A percentile compares a stretch with the other conserved stretches of the same genome.
phyloP scores from a whole-genome alignment of 2,797 vertebrate species.

The Danio choprae region DNA sequence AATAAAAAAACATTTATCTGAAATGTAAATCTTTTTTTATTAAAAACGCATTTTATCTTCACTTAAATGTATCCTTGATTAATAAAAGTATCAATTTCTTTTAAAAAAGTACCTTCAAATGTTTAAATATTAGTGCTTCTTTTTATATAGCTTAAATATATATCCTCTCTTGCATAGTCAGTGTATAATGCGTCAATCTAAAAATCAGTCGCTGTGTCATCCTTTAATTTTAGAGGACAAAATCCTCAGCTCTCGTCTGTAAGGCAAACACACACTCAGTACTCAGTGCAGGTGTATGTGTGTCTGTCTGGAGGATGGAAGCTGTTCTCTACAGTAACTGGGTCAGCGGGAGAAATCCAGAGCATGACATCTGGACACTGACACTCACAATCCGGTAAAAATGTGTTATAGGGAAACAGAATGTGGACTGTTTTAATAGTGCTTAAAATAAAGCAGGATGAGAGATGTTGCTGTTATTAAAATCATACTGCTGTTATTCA shows the following conservation, averaged over 20 bases:
- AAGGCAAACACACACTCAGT: background rate
- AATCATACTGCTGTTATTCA: background rate
- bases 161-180: background rate
- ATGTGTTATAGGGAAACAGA: conserved; percentile 15
- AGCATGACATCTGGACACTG: conserved; percentile 50
- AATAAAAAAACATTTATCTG: background rate
- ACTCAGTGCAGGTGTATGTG: conserved; percentile 23
- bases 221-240: background rate
- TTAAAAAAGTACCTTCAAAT: too few relatives aligned
- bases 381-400: conserved; percentile 26
- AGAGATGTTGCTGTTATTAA: background rate
- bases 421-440: conserved; percentile 3
- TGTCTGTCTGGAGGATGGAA: conserved; percentile 33
- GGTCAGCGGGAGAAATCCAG: conserved; percentile 70
- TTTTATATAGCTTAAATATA: background rate
- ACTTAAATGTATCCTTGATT: background rate
- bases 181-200: background rate
- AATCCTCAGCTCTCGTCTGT: conserved; percentile 3
- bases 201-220: background rate
- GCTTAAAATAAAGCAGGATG: background rate
- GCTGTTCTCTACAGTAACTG: conserved; percentile 62
- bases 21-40: background rate
- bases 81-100: background rate
- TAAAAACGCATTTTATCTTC: background rate
- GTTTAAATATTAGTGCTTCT: too few relatives aligned